These are phyloP conservation scores for Pangasianodon hypophthalmus DNA, from an alignment of 2,113 vertebrate species.

Conservation along the genomic window DNA sequence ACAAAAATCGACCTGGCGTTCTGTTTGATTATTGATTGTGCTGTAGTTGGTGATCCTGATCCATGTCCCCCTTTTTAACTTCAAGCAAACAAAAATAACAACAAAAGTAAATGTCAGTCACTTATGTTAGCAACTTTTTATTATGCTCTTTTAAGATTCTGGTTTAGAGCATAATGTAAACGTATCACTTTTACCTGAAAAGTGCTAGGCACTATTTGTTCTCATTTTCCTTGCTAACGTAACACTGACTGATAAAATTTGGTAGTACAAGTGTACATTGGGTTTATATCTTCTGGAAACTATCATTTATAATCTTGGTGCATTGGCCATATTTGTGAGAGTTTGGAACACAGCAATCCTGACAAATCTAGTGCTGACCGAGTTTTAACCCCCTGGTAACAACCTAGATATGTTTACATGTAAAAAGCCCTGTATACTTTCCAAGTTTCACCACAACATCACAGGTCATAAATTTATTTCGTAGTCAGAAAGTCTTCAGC, in stretches of 20 bases:
- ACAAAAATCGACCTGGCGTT: background rate
- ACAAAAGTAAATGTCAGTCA: background rate
- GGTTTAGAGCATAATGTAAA: background rate
- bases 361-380: background rate
- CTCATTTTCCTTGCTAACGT: background rate
- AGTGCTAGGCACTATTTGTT: background rate
- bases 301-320: background rate
- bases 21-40: background rate
- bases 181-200: background rate
- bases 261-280: background rate
- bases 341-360: background rate
- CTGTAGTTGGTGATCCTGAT: background rate
- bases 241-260: background rate
- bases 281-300: background rate
- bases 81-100: background rate
- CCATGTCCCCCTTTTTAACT: background rate
- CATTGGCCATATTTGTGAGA: background rate
- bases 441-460: background rate
- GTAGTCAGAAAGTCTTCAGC: background rate
- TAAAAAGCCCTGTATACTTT: background rate
- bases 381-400: background rate
- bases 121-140: background rate
- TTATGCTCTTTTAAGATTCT: background rate
- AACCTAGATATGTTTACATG: background rate
- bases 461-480: background rate